Evolutionary conservation across 2,888 invertebrate genomes (phyloP).

Genomic region (Papilio protenor): DNA sequence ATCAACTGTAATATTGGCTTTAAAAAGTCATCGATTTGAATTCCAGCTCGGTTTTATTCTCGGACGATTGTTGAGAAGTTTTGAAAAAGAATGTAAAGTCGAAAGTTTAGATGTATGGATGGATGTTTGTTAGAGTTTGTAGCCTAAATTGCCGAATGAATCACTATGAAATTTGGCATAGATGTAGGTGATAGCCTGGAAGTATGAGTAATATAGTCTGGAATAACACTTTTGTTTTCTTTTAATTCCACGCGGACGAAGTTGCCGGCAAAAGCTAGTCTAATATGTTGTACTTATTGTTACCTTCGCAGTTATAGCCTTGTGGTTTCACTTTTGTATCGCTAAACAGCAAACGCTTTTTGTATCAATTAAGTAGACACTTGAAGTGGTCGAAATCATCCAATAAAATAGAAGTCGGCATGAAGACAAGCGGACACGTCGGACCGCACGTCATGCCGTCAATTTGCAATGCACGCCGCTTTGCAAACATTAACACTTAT

Average conservation of each 20-base stretch:
- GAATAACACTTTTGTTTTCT: too few species aligned
- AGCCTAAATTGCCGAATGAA: too few species aligned
- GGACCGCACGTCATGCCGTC: conserved; percentile 29
- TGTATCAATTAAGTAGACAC: conserved; percentile 1
- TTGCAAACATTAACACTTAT: conserved; percentile 61
- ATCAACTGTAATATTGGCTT: neutral
- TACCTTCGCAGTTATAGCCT: neutral
- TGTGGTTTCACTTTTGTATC: neutral
- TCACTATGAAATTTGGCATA: too few species aligned
- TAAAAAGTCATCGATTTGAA: neutral
- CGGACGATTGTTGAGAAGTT: neutral
- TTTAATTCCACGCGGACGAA: too few species aligned
- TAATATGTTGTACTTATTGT: neutral
- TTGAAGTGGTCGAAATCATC: conserved; percentile 19
- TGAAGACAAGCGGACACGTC: conserved; percentile 31
- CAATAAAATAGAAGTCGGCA: conserved; percentile 13
- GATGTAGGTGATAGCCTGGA: too few species aligned
- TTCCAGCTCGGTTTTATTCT: neutral
- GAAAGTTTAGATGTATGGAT: too few species aligned
- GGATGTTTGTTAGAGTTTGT: too few species aligned
- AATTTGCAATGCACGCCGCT: conserved; percentile 52
- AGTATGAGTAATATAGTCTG: too few species aligned
- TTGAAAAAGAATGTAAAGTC: too few species aligned
- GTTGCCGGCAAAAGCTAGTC: too few species aligned
- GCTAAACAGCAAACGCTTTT: neutral